phyloP scores from a whole-genome alignment of 2,888 invertebrate genomes.

The Odontothrips loti region DNA sequence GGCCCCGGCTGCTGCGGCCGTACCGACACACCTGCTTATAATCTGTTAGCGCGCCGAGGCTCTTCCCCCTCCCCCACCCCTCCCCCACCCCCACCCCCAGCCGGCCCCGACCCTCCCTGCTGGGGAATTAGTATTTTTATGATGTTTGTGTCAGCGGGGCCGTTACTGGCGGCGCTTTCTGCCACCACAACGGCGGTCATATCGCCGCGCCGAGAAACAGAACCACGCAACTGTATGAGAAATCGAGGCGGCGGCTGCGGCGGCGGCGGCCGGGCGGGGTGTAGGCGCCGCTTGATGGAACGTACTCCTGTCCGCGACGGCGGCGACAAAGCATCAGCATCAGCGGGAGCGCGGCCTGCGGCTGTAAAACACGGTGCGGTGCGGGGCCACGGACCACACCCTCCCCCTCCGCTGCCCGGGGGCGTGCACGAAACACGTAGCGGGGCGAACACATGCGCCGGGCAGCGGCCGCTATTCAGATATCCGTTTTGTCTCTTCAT shows the following conservation, averaged over 20 bases:
- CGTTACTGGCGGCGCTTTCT: background rate
- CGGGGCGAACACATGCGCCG: too few relatives aligned
- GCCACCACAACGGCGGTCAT: background rate
- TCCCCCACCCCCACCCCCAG: background rate
- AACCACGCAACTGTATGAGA: background rate
- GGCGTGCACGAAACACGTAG: too few relatives aligned
- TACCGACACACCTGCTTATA: background rate
- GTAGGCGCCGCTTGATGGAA: background rate
- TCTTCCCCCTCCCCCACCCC: background rate
- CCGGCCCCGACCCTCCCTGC: background rate
- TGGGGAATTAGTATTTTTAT: conserved; percentile 20
- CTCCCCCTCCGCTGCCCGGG: too few relatives aligned
- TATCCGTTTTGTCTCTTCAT: too few relatives aligned
- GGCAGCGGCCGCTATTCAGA: too few relatives aligned
- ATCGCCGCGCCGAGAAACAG: background rate
- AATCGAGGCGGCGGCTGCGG: background rate
- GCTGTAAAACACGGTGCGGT: too few relatives aligned
- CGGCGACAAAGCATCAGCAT: too few relatives aligned
- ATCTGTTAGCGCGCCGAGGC: background rate
- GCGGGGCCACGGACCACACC: too few relatives aligned
- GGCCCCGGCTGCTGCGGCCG: background rate
- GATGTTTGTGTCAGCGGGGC: conserved; percentile 5
- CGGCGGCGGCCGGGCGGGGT: background rate
- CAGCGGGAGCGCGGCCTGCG: too few relatives aligned
- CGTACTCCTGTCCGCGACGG: background rate